Percentiles rank a stretch among this genome's conserved stretches.
Evolutionary conservation across 1,140 invertebrate genomes (phyloP).

Genomic region (Stenopsyche tienmushanensis): DNA sequence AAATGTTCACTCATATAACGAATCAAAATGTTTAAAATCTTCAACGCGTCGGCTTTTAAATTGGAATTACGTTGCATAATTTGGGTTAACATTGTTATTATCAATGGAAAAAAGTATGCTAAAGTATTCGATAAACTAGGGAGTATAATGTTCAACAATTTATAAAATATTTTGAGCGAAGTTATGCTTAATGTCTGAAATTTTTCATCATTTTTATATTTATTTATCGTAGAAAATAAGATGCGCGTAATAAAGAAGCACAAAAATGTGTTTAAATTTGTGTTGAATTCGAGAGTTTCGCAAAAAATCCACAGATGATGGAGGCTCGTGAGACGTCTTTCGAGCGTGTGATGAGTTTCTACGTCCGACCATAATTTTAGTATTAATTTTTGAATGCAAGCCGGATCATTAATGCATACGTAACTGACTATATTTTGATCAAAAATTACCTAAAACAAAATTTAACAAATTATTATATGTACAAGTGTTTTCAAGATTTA

Average conservation of each 20-base stretch:
- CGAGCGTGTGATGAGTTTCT: constrained; percentile 44
- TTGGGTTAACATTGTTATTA: constrained; percentile 15
- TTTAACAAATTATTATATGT: constrained; percentile 16
- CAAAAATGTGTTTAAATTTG: constrained; percentile 46
- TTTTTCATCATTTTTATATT: constrained; percentile 41
- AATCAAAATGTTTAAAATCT: too few species aligned
- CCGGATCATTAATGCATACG: constrained; percentile 48
- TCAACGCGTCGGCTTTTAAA: too few species aligned
- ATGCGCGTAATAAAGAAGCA: constrained; percentile 47
- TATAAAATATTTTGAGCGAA: constrained; percentile 41
- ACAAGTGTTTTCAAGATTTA: too few species aligned
- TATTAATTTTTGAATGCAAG: constrained; percentile 47
- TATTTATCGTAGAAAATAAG: constrained; percentile 44
- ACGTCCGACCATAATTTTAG: constrained; percentile 48
- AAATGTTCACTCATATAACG: too few species aligned
- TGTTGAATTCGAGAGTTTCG: constrained; percentile 45
- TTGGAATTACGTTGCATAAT: not conserved
- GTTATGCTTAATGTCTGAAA: constrained; percentile 40
- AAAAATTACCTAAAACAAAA: constrained; percentile 47
- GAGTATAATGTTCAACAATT: constrained; percentile 44
- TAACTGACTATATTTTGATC: constrained; percentile 47
- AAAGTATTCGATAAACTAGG: constrained; percentile 41
- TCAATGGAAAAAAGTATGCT: constrained; percentile 36
- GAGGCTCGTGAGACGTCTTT: constrained; percentile 44
- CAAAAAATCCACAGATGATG: constrained; percentile 47